A percentile compares a stretch with the other conserved stretches of the same genome.
phyloP scores from a whole-genome alignment of 2,797 vertebrate species.

The Miichthys miiuy region DNA sequence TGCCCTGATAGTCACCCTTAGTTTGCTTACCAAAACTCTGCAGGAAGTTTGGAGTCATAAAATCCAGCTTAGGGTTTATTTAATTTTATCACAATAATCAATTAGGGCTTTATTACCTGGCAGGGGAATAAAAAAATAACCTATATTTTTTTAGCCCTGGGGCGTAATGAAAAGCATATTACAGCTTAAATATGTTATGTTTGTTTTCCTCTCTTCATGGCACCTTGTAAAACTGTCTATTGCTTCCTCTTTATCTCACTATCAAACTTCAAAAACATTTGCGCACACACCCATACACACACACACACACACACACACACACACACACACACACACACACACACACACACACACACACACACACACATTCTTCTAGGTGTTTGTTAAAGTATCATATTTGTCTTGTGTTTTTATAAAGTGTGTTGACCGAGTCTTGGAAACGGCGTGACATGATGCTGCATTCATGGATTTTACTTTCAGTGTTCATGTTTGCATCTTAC shows the following conservation, averaged over 20 bases:
- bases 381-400: constrained; percentile 24
- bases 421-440: constrained; percentile 23
- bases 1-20: constrained; percentile 29
- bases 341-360: not conserved
- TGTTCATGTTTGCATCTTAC: not conserved
- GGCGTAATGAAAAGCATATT: constrained; percentile 59
- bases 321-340: too few species aligned
- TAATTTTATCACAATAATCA: constrained; percentile 63
- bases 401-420: constrained; percentile 21
- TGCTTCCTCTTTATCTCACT: constrained; percentile 25
- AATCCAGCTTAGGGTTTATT: constrained; percentile 43
- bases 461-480: not conserved
- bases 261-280: not conserved
- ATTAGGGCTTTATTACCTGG: constrained; percentile 60
- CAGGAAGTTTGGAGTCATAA: constrained; percentile 61
- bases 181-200: constrained; percentile 39
- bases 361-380: not conserved
- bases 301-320: too few species aligned
- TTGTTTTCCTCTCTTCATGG: constrained; percentile 56
- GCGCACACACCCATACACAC: not conserved
- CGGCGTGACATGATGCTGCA: not conserved
- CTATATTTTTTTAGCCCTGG: constrained; percentile 40
- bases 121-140: constrained; percentile 40
- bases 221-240: constrained; percentile 47
- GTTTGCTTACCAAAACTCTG: constrained; percentile 56